Evolutionary conservation across 2,113 vertebrate species (phyloP).

Genomic region (Gorsachius goisagi): DNA sequence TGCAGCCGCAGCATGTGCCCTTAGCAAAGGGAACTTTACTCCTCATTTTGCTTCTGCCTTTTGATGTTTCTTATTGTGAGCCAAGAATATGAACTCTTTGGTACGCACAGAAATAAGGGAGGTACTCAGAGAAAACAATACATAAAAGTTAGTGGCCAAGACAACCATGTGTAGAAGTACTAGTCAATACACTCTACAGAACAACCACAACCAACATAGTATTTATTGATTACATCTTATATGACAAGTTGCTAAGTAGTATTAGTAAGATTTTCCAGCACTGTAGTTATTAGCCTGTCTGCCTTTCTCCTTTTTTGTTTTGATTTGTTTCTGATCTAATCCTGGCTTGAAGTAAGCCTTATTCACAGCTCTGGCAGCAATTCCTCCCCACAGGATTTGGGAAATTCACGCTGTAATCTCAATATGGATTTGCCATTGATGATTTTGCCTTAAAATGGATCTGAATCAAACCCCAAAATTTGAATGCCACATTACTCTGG

Average conservation of each 20-base stretch:
- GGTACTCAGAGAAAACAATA: not conserved
- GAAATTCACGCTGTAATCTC: not conserved
- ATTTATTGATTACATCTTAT: not conserved
- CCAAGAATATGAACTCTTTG: not conserved
- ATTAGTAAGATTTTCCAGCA: not conserved
- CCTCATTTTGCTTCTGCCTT: not conserved
- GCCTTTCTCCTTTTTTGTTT: not conserved
- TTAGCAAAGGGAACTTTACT: not conserved
- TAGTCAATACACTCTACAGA: not conserved
- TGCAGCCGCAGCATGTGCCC: not conserved
- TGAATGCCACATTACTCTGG: not conserved
- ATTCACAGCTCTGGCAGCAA: not conserved
- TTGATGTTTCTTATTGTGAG: conserved; percentile 7
- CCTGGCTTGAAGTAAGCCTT: not conserved
- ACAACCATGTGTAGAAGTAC: not conserved
- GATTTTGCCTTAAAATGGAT: not conserved
- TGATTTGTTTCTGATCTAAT: not conserved
- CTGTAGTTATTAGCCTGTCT: not conserved
- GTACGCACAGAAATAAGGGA: not conserved
- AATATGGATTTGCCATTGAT: not conserved
- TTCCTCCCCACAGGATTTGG: not conserved
- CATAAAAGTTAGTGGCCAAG: not conserved
- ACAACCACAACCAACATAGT: not conserved
- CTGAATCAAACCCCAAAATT: not conserved
- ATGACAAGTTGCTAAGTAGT: not conserved